A percentile compares a stretch with the other conserved stretches of the same genome.
phyloP scores from a whole-genome alignment of 2,113 vertebrate species.

The Toxostoma redivivum region DNA sequence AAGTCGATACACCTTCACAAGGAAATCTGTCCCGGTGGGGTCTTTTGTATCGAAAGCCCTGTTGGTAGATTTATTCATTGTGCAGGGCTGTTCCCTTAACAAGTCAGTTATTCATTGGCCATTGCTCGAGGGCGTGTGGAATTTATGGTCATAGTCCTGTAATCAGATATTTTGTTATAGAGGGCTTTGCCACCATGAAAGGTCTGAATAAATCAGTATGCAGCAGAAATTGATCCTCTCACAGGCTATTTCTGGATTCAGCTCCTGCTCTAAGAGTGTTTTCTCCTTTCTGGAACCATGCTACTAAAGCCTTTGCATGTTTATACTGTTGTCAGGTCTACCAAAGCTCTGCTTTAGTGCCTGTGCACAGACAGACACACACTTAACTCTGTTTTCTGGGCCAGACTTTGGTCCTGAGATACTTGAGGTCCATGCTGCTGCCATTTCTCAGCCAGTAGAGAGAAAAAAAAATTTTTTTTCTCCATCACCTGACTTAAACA shows the following conservation, averaged over 20 bases:
- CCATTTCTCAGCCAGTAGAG: neutral
- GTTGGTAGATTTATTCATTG: conserved; percentile 65
- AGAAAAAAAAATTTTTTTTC: neutral
- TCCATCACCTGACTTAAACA: neutral
- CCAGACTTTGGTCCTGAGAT: neutral
- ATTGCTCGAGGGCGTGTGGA: neutral
- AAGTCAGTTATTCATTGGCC: conserved; percentile 65
- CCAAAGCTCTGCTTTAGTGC: neutral
- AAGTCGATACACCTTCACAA: conserved; percentile 44
- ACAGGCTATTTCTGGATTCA: conserved; percentile 20
- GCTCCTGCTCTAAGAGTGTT: neutral
- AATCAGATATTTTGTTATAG: conserved; percentile 61
- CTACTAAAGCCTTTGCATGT: neutral
- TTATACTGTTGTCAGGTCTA: neutral
- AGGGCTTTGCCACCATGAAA: conserved; percentile 13
- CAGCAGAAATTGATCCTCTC: conserved; percentile 43
- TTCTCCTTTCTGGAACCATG: neutral
- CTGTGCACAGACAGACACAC: fast-evolving
- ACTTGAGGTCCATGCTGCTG: neutral
- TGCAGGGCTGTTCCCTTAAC: conserved; percentile 25
- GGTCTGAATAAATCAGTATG: conserved; percentile 55
- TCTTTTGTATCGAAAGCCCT: conserved; percentile 40
- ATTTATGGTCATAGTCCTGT: conserved; percentile 53
- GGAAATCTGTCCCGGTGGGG: conserved; percentile 40
- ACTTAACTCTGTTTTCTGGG: neutral